Conservation (phyloP, 2,797 vertebrate genomes). For the Channa striata region DNA sequence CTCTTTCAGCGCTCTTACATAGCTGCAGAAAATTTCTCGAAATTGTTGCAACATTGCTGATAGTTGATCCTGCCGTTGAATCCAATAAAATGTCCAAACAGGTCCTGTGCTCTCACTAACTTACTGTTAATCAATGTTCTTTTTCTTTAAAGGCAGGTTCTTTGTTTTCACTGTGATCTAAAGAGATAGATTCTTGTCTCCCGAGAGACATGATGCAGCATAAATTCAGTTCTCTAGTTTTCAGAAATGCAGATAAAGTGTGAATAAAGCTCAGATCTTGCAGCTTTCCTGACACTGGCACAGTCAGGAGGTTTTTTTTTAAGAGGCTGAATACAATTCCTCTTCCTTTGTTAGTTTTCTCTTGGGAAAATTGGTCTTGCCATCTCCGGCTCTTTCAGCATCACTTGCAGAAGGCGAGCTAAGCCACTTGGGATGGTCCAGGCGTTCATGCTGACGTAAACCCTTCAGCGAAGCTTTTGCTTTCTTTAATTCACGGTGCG, state of each 20-base stretch:
- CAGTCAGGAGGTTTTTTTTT: slow-evolving; percentile 27
- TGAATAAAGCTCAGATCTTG: slow-evolving; percentile 18
- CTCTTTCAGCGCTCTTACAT: not conserved
- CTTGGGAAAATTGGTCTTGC: slow-evolving; percentile 37
- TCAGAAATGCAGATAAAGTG: not conserved
- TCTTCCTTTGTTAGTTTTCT: slow-evolving; percentile 48
- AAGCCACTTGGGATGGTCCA: slow-evolving; percentile 55
- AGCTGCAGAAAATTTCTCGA: slow-evolving; percentile 15
- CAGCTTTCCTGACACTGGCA: slow-evolving; percentile 21
- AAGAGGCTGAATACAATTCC: slow-evolving; percentile 15
- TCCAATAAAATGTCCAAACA: not conserved
- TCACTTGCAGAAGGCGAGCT: slow-evolving; percentile 38
- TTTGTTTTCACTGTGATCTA: not conserved
- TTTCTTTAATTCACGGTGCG: slow-evolving; percentile 39
- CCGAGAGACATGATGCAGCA: slow-evolving; percentile 16
- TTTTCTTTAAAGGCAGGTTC: slow-evolving; percentile 2
- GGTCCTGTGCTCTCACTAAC: not conserved
- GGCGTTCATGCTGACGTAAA: slow-evolving; percentile 64
- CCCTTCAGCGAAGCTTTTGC: slow-evolving; percentile 71
- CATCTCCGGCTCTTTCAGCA: slow-evolving; percentile 41
- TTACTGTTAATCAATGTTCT: not conserved
- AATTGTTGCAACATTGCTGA: slow-evolving; percentile 2
- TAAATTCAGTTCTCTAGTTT: slow-evolving; percentile 14
- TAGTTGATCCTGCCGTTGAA: not conserved
- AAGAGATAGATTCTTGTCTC: not conserved